Base-by-base conservation (phyloP, 2,797 vertebrate species). In the Manis pentadactyla region DNA sequence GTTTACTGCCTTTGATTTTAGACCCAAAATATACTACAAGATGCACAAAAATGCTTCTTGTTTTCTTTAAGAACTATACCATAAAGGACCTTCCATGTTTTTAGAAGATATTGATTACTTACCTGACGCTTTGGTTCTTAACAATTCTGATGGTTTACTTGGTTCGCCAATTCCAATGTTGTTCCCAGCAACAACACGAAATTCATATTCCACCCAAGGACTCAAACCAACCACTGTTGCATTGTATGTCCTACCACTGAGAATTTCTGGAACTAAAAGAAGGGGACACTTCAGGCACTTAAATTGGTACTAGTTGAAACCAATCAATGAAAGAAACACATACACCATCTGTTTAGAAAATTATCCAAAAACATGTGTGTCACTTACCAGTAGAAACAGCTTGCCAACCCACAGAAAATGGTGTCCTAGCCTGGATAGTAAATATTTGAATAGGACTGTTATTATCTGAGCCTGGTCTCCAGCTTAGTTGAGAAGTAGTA, bases 141-240 rank as follows among this genome's bases (percentile, higher is more conserved):
- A 98, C 46, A 98, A 98, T 93, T 98, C 98, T 9, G 99, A 99
- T 0, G 99, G 98, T 92, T 96, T 97, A 97, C 99, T 99, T 34
- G 99, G 99, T 96, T 99, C 99, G 87, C 99, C 99, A 5, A 99
- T 98, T 8, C 99, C 99, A 82, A 99, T 98, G 53, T 98, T 98
- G 93, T 99, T 99, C 96, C 99, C 99, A 64, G 99, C 99, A 37
- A 99, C 98, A 88, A 99, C 99, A 25, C 99, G 98, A 96, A 99
- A 99, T 98, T 99, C 99, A 87, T 99, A 99, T 95, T 99, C 99
- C 88, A 99, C 98, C 99, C 99, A 99, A 85, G 99, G 99, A 97
- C 98, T 99, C 95, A 99, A 96, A 95, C 99, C 99, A 94, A 99
- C 98, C 90, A 99, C 99, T 0, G 98, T 99, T 23, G 99, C 98